phyloP scores from a whole-genome alignment of 2,797 vertebrate species.

The Periparus ater region DNA sequence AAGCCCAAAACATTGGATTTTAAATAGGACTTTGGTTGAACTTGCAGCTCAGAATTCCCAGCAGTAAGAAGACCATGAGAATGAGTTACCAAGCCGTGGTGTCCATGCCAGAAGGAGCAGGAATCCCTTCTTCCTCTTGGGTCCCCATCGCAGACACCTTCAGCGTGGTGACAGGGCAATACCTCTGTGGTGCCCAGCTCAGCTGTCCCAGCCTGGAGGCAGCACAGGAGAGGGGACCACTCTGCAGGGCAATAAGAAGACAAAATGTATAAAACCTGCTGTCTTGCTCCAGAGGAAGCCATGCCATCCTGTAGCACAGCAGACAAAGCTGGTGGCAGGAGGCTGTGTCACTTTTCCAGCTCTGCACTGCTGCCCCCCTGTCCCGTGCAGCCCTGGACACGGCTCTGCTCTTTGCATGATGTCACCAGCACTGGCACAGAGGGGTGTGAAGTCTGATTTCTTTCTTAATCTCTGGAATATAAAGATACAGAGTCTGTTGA shows the following conservation, averaged over 20 bases:
- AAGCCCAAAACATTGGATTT: not conserved
- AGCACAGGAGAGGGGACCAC: not conserved
- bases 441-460: not conserved
- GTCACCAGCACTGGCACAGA: not conserved
- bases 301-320: not conserved
- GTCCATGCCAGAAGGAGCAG: not conserved
- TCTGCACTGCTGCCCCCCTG: rapidly evolving
- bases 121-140: not conserved
- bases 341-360: not conserved
- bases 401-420: not conserved
- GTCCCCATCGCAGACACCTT: not conserved
- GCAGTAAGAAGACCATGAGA: not conserved
- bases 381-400: not conserved
- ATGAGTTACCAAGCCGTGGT: not conserved
- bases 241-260: not conserved
- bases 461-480: slow-evolving; percentile 1
- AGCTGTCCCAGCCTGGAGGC: not conserved
- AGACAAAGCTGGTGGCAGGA: not conserved
- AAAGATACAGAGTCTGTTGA: slow-evolving; percentile 1
- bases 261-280: slow-evolving; percentile 5
- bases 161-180: not conserved
- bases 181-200: not conserved
- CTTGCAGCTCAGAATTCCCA: not conserved
- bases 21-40: not conserved
- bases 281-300: slow-evolving; percentile 32